These are phyloP conservation scores for Bimastos eiseni DNA, from an alignment of 2,888 invertebrate genomes.

Conservation along the genomic window DNA sequence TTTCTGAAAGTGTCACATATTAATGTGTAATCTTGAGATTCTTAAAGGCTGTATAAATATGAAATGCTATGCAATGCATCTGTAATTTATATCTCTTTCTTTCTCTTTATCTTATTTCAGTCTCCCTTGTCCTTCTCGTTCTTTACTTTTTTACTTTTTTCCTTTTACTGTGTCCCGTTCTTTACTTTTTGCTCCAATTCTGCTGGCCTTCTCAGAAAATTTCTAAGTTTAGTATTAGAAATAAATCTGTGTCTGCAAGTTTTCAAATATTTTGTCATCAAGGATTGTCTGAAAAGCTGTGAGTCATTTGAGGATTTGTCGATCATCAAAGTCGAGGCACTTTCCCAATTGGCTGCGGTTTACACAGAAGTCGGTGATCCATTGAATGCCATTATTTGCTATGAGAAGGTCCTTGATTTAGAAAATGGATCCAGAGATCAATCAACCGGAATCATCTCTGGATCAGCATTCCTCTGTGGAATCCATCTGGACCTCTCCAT, in stretches of 20 bases:
- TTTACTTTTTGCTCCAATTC: too few species aligned
- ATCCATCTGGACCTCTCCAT: background rate
- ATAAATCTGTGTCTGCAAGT: background rate
- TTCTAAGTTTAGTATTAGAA: background rate
- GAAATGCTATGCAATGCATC: background rate
- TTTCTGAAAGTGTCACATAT: too few species aligned
- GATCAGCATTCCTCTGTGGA: background rate
- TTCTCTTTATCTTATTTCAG: too few species aligned
- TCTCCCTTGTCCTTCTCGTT: background rate
- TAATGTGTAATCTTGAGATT: background rate
- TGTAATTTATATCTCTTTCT: background rate
- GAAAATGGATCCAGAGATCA: background rate
- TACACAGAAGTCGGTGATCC: background rate
- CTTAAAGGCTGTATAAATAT: background rate
- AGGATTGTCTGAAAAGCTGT: constrained; percentile 5
- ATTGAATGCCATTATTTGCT: constrained; percentile 2
- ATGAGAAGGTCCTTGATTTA: background rate
- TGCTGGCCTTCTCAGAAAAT: background rate
- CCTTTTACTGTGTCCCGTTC: background rate
- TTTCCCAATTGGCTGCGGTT: background rate
- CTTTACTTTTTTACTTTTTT: too few species aligned
- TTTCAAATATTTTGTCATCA: background rate
- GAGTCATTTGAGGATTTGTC: background rate
- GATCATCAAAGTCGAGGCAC: background rate
- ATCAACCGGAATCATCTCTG: background rate